Percentiles rank a stretch among this genome's conserved stretches.
Evolutionary conservation across 2,888 invertebrate genomes (phyloP).

Genomic region (Caenorhabditis imperialis): DNA sequence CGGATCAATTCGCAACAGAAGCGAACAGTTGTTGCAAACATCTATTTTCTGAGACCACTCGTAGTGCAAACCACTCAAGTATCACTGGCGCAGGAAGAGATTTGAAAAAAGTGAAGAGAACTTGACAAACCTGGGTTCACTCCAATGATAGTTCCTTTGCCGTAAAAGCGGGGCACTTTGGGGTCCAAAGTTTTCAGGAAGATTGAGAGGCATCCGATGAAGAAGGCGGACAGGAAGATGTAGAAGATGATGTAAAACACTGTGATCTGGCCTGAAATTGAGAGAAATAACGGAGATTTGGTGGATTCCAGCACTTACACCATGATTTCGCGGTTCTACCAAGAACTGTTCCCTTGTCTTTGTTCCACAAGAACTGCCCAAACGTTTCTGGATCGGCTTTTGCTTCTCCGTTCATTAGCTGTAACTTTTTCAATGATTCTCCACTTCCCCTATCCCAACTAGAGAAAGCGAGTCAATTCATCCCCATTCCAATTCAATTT

Average conservation of each 20-base stretch:
- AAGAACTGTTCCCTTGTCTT: slow-evolving; percentile 71
- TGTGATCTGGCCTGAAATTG: slow-evolving; percentile 89
- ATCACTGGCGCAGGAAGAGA: too few species aligned
- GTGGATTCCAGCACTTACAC: too few species aligned
- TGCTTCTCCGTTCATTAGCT: slow-evolving; percentile 76
- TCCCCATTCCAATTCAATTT: slow-evolving; percentile 17
- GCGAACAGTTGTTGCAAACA: too few species aligned
- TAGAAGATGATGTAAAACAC: slow-evolving; percentile 97
- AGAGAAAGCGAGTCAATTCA: slow-evolving; percentile 11
- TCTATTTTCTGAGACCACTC: too few species aligned
- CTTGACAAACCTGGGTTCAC: slow-evolving; percentile 91
- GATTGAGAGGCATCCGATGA: slow-evolving; percentile 92
- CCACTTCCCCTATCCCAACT: neutral
- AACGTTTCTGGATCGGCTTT: slow-evolving; percentile 66
- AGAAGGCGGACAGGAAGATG: slow-evolving; percentile 91
- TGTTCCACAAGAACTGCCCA: slow-evolving; percentile 75
- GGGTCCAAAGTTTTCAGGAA: slow-evolving; percentile 92
- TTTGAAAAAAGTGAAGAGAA: too few species aligned
- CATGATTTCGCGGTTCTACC: slow-evolving; percentile 76
- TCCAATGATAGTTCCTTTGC: slow-evolving; percentile 89
- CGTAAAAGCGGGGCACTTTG: slow-evolving; percentile 90
- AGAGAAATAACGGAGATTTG: slow-evolving; percentile 77
- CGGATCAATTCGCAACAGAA: too few species aligned
- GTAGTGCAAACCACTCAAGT: too few species aligned
- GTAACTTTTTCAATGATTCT: slow-evolving; percentile 32